Evolutionary conservation across 2,888 invertebrate species (phyloP).

Genomic region (Drosophila subsilvestris): DNA sequence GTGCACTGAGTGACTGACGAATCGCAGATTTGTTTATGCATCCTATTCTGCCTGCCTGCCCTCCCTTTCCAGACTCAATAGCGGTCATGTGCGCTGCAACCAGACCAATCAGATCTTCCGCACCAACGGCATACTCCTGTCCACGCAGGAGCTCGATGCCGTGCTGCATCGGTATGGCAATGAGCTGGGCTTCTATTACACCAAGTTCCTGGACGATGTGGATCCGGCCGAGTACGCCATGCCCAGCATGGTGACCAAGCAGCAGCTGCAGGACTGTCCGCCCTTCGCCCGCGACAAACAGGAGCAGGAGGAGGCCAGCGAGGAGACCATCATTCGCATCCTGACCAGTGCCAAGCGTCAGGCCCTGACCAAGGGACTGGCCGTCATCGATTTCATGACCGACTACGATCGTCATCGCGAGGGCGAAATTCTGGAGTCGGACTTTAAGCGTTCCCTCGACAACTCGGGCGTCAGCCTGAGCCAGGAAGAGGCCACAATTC

Average conservation of each 20-base stretch:
- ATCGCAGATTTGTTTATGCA: not conserved
- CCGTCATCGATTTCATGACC: slow-evolving; percentile 87
- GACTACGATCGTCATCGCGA: slow-evolving; percentile 88
- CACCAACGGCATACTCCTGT: slow-evolving; percentile 88
- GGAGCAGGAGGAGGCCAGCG: slow-evolving; percentile 83
- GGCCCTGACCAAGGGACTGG: slow-evolving; percentile 88
- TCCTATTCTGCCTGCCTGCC: no score
- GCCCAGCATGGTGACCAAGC: slow-evolving; percentile 70
- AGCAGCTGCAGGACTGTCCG: slow-evolving; percentile 59
- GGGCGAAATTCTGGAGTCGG: slow-evolving; percentile 87
- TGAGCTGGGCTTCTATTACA: slow-evolving; percentile 91
- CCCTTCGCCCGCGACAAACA: slow-evolving; percentile 85
- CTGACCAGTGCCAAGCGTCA: slow-evolving; percentile 90
- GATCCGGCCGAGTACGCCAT: slow-evolving; percentile 82
- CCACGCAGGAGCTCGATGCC: slow-evolving; percentile 88
- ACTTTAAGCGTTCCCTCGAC: slow-evolving; percentile 90
- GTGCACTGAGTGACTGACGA: not conserved
- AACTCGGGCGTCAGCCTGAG: slow-evolving; percentile 88
- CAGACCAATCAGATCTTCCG: slow-evolving; percentile 89
- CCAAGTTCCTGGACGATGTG: slow-evolving; percentile 88
- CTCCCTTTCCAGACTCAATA: slow-evolving; percentile 85
- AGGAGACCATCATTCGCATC: slow-evolving; percentile 86
- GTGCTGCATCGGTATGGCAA: slow-evolving; percentile 89
- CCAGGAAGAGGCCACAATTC: slow-evolving; percentile 88
- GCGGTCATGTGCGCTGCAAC: slow-evolving; percentile 89